Evolutionary conservation across 2,888 invertebrate species (phyloP).

Genomic region (Dicranocentrus wangi): DNA sequence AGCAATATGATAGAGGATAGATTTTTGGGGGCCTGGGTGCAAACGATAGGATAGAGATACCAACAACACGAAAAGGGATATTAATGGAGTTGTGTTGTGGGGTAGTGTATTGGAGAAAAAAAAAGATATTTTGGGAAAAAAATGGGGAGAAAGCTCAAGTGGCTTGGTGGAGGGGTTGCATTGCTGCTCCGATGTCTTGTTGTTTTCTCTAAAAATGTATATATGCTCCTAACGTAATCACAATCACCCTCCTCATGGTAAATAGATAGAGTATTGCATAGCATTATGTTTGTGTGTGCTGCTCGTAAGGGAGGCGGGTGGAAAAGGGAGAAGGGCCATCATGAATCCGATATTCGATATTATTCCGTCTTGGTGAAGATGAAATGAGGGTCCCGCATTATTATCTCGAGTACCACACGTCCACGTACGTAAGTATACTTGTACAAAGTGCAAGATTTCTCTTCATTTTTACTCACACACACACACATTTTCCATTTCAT

Average conservation of each 20-base stretch:
- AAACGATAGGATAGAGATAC: conserved; percentile 19
- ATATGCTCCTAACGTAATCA: neutral
- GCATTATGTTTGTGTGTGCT: conserved; percentile 40
- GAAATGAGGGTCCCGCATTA: conserved; percentile 59
- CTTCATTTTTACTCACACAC: conserved; percentile 56
- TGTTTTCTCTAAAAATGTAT: conserved; percentile 58
- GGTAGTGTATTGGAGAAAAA: too few species aligned
- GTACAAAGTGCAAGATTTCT: conserved; percentile 48
- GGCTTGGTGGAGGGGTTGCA: conserved; percentile 31
- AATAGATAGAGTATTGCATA: conserved; percentile 1
- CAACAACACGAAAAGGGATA: neutral
- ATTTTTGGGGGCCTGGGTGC: too few species aligned
- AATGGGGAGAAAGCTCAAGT: conserved; percentile 59
- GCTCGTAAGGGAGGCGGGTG: conserved; percentile 52
- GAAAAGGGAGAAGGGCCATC: conserved; percentile 42
- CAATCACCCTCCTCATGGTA: conserved; percentile 10
- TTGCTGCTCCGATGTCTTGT: conserved; percentile 53
- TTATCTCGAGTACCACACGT: conserved; percentile 61
- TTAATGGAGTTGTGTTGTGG: neutral
- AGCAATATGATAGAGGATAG: conserved; percentile 10
- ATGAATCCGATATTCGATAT: conserved; percentile 60
- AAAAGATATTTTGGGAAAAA: conserved; percentile 13
- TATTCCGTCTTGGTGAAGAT: conserved; percentile 24
- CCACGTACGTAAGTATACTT: neutral
- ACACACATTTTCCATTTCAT: conserved; percentile 60